Evolutionary conservation across 2,888 invertebrate genomes (phyloP), one percentile per base, ranked within the genome.

Genomic region (Andrena chrysosceles): DNA sequence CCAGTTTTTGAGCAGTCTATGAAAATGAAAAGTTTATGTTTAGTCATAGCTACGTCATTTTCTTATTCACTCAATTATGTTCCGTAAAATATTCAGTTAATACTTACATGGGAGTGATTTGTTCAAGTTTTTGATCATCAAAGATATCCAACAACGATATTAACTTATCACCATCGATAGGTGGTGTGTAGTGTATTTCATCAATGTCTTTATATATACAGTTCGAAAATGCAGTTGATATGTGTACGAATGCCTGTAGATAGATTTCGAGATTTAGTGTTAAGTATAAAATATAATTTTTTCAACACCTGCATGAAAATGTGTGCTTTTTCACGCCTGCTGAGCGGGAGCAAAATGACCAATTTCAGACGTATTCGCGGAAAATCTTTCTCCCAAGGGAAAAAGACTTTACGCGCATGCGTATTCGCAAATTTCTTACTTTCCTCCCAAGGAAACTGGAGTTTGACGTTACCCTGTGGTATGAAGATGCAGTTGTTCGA

Each of bases 1-100:
- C 93, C 96, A 96, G 31, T 93, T 92, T 0, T 93, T 94, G 4
- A 95, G 85, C 20, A 95, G 84, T 48, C 80, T 81, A n/a, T 29
- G 20, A 69, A 49, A 16, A 20, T 2, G 20, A 42, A 59, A 10
- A 52, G 54, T 31, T 29, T 62, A 0, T 10, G 31, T 6, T 49
- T 54, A 1, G 1, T n/a, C 16, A 16, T 13, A 52, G 35, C 33
- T n/a, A 63, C 4, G 31, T 31, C 7, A 2, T 20, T 31, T 59
- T 59, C 13, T 59, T 10, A 23, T 26, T 5, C 10, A 23, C 1
- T 59, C 5, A 29, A 42, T 74, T 6, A 13, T 13, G 13, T 33
- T 48, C 16, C 16, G 20, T 23, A 52, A 23, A 20, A 64, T 31
- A 63, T 66, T 48, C 1, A 63, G 59, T 48, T 16, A 0, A 62